Percentiles rank a stretch among this genome's conserved stretches.
These are phyloP conservation scores for Jacana jacana DNA, from an alignment of 2,113 vertebrate species.

Conservation along the genomic window DNA sequence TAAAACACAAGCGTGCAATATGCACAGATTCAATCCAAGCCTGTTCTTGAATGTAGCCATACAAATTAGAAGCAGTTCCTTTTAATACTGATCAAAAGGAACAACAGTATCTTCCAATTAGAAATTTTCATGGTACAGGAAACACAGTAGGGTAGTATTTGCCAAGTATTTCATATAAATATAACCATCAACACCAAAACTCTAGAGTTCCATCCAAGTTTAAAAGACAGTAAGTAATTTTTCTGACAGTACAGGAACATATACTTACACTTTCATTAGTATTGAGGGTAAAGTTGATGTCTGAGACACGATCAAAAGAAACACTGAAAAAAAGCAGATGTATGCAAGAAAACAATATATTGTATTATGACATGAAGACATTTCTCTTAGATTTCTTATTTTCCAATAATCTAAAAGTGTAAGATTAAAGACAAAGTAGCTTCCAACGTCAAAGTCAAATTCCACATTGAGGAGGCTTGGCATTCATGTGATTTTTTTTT, in stretches of 20 bases:
- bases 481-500: neutral
- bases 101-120: neutral
- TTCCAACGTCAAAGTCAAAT: neutral
- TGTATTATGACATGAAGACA: neutral
- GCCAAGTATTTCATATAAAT: neutral
- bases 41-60: neutral
- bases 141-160: neutral
- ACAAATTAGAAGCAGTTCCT: neutral
- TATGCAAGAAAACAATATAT: slow-evolving; percentile 12
- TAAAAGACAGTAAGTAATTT: neutral
- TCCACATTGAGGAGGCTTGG: neutral
- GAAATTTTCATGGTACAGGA: neutral
- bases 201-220: neutral
- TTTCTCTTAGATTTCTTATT: neutral
- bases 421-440: neutral
- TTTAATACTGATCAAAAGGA: neutral
- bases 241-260: neutral
- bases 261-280: slow-evolving; percentile 98
- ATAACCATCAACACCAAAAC: neutral
- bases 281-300: slow-evolving; percentile 99
- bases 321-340: slow-evolving; percentile 81
- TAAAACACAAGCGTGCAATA: neutral
- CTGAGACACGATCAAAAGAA: slow-evolving; percentile 99
- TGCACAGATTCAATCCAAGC: neutral
- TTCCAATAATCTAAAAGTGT: neutral